Percentiles rank a stretch among this genome's conserved stretches.
Conservation (phyloP, 2,888 invertebrate species). For the Scaptomyza polygonia region DNA sequence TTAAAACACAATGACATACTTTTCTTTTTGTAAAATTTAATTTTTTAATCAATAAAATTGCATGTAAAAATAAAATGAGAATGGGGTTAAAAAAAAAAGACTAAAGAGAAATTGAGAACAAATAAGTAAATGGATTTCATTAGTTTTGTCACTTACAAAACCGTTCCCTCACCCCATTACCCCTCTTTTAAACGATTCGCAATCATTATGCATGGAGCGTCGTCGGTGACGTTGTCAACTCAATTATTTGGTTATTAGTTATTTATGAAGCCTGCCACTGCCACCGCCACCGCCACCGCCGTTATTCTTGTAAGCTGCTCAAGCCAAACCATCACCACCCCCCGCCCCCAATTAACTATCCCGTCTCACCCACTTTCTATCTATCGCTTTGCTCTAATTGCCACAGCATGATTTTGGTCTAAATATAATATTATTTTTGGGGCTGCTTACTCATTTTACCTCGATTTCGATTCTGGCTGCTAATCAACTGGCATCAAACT, state of each 20-base stretch:
- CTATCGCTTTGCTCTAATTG: slow-evolving; percentile 40
- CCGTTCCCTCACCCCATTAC: neutral
- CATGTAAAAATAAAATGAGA: neutral
- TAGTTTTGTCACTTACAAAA: slow-evolving; percentile 22
- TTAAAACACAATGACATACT: too few species aligned
- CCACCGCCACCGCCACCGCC: slow-evolving; percentile 17
- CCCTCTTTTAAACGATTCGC: slow-evolving; percentile 17
- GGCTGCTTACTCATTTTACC: too few species aligned
- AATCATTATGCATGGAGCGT: slow-evolving; percentile 52
- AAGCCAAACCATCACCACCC: neutral
- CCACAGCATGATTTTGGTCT: slow-evolving; percentile 48
- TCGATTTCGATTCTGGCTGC: slow-evolving; percentile 19
- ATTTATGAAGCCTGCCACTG: slow-evolving; percentile 55
- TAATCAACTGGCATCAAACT: slow-evolving; percentile 53
- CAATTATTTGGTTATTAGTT: slow-evolving; percentile 69
- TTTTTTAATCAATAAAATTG: slow-evolving; percentile 12
- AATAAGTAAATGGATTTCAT: slow-evolving; percentile 38
- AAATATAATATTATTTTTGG: neutral
- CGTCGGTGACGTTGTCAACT: slow-evolving; percentile 46
- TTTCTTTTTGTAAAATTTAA: neutral
- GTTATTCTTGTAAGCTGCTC: slow-evolving; percentile 58
- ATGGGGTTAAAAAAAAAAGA: too few species aligned
- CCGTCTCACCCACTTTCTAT: too few species aligned
- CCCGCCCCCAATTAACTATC: neutral
- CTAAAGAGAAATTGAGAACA: neutral